These are phyloP conservation scores for Alsophila aescularia DNA, from an alignment of 2,888 invertebrate species.

Conservation along the genomic window DNA sequence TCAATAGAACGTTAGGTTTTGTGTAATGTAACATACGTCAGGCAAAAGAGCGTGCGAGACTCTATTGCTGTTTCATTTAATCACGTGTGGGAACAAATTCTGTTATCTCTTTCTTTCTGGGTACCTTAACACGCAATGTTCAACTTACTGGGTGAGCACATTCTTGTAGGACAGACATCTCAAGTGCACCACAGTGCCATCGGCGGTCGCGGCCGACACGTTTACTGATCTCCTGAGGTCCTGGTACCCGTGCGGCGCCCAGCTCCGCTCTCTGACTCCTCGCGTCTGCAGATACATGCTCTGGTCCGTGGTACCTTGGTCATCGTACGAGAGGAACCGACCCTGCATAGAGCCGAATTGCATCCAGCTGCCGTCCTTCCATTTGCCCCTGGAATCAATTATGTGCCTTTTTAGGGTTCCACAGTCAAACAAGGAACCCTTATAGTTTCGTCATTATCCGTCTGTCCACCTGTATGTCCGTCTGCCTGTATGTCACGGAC, in stretches of 20 bases:
- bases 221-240: slow-evolving; percentile 58
- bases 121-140: too few species aligned
- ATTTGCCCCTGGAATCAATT: slow-evolving; percentile 57
- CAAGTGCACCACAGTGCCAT: slow-evolving; percentile 85
- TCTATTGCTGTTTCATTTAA: too few species aligned
- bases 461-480: too few species aligned
- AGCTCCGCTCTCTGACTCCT: slow-evolving; percentile 76
- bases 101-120: too few species aligned
- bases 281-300: slow-evolving; percentile 77
- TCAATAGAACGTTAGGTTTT: too few species aligned
- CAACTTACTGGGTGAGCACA: slow-evolving; percentile 83
- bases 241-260: slow-evolving; percentile 58
- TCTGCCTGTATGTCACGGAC: too few species aligned
- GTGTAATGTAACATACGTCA: too few species aligned
- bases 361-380: slow-evolving; percentile 79
- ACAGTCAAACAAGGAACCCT: too few species aligned
- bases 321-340: slow-evolving; percentile 75
- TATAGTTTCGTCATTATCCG: neutral
- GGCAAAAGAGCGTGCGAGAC: too few species aligned
- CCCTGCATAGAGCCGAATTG: slow-evolving; percentile 87
- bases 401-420: too few species aligned
- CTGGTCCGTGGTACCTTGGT: slow-evolving; percentile 56
- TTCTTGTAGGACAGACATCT: slow-evolving; percentile 79
- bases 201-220: slow-evolving; percentile 69
- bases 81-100: too few species aligned